phyloP scores from a whole-genome alignment of 2,888 invertebrate species.

The Hesperia comma region DNA sequence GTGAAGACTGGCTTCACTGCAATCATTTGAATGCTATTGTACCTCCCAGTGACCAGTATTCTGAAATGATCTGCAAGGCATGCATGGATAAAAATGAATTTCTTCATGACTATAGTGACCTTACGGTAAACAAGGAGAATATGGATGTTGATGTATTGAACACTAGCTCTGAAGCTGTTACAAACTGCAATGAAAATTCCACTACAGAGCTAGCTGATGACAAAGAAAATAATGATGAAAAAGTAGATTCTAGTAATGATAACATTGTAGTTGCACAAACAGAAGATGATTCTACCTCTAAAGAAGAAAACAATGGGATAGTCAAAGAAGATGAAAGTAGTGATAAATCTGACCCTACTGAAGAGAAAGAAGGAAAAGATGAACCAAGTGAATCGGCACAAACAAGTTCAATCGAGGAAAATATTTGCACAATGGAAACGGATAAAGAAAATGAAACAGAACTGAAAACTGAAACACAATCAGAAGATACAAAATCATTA shows the following conservation, averaged over 20 bases:
- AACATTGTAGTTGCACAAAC: slow-evolving; percentile 4
- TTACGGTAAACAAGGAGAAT: slow-evolving; percentile 66
- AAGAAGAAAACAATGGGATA: not conserved
- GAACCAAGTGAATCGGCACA: not conserved
- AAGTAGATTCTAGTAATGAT: slow-evolving; percentile 29
- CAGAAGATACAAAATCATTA: slow-evolving; percentile 2
- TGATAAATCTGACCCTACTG: not conserved
- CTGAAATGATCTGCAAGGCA: slow-evolving; percentile 92
- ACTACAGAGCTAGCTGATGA: slow-evolving; percentile 32
- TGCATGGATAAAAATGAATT: slow-evolving; percentile 92
- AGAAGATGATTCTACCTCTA: not conserved
- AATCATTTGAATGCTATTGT: slow-evolving; percentile 87
- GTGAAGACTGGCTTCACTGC: slow-evolving; percentile 99
- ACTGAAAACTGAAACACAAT: slow-evolving; percentile 11
- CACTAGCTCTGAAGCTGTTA: slow-evolving; percentile 41
- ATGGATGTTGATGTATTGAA: slow-evolving; percentile 53
- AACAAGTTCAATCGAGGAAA: not conserved
- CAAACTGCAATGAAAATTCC: slow-evolving; percentile 41
- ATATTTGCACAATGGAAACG: not conserved
- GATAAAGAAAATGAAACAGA: slow-evolving; percentile 25
- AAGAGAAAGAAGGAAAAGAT: not conserved
- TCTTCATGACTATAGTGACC: slow-evolving; percentile 87
- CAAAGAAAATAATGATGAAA: slow-evolving; percentile 33
- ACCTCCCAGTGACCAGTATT: slow-evolving; percentile 85
- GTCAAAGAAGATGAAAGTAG: not conserved